Conservation (phyloP, 2,797 vertebrate species). For the Pseudomugil gertrudae region DNA sequence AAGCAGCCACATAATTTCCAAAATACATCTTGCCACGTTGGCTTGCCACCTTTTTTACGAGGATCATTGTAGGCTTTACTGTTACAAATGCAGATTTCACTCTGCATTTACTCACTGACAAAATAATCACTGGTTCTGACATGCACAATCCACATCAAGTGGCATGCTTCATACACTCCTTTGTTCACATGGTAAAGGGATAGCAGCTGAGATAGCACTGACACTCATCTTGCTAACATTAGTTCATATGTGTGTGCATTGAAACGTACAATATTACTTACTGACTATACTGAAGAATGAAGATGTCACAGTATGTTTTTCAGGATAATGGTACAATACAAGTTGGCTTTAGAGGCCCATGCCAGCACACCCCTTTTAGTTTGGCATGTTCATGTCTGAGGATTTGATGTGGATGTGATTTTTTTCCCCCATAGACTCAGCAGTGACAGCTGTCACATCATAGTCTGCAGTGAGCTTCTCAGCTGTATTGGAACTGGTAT, state of each 20-base stretch:
- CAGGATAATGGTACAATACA: neutral
- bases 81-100: neutral
- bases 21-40: neutral
- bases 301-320: neutral
- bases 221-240: too few species aligned
- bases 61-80: neutral
- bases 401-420: too few species aligned
- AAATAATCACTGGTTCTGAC: neutral
- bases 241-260: too few species aligned
- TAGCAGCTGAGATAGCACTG: too few species aligned
- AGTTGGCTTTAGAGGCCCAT: neutral
- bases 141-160: too few species aligned
- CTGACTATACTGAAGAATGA: neutral
- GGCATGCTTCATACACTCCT: neutral
- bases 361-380: too few species aligned
- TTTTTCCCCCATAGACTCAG: neutral
- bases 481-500: slow-evolving; percentile 5
- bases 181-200: too few species aligned
- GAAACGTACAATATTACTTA: too few species aligned
- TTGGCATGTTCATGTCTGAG: too few species aligned
- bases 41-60: too few species aligned
- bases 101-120: neutral
- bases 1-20: too few species aligned
- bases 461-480: neutral
- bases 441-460: neutral